Evolutionary conservation across 2,888 invertebrate species (phyloP).

Genomic region (Ophioninae sp.): DNA sequence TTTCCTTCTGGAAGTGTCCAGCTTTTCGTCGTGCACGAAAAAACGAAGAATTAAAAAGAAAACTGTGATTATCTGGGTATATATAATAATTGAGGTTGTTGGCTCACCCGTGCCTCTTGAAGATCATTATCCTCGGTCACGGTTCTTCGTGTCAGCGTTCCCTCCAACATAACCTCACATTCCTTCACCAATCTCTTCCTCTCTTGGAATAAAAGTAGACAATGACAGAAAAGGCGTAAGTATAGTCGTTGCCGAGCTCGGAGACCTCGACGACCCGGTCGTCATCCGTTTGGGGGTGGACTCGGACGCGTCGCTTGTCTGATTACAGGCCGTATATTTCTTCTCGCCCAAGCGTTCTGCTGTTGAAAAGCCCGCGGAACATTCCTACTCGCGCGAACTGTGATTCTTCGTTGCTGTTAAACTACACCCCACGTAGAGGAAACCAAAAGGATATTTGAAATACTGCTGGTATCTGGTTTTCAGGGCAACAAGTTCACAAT

Average conservation of each 20-base stretch:
- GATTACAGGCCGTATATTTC: slow-evolving; percentile 59
- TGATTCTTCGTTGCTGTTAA: background rate
- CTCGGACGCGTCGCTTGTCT: slow-evolving; percentile 58
- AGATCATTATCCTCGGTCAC: slow-evolving; percentile 61
- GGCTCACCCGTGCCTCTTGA: slow-evolving; percentile 28
- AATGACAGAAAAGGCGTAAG: slow-evolving; percentile 11
- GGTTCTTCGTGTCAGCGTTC: slow-evolving; percentile 60
- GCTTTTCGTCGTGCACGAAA: background rate
- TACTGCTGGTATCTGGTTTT: background rate
- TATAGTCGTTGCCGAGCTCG: slow-evolving; percentile 15
- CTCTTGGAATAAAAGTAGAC: slow-evolving; percentile 52
- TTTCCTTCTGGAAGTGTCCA: background rate
- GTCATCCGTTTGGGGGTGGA: slow-evolving; percentile 53
- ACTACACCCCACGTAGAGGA: background rate
- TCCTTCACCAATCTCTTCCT: slow-evolving; percentile 43
- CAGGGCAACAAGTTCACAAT: background rate
- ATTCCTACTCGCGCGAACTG: background rate
- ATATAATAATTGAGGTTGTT: slow-evolving; percentile 22
- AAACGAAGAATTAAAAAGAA: background rate
- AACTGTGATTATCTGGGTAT: background rate
- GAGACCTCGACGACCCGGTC: slow-evolving; percentile 22
- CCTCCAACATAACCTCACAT: slow-evolving; percentile 29
- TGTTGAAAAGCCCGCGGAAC: background rate
- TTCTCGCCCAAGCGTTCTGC: background rate
- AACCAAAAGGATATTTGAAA: background rate